Base-by-base conservation (phyloP, 2,888 invertebrate genomes). In the Ceramica pisi region DNA sequence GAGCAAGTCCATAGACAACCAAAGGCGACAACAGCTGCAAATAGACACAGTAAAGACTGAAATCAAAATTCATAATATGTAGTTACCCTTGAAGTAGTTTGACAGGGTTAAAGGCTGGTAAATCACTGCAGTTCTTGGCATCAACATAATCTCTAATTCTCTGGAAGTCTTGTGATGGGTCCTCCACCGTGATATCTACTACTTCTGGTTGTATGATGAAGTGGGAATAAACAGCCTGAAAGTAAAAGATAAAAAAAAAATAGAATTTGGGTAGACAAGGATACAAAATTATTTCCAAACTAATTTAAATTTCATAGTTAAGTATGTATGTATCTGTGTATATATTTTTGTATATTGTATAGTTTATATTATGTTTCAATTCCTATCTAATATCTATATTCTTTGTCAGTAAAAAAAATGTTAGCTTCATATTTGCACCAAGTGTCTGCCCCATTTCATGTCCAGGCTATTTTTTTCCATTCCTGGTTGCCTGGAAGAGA, bases 101-200 rank as follows among this genome's bases (percentile, higher is more conserved):
- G 1, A 97, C 96, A 14, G 96, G 94, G 51, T 97, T 94, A 88
- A 98, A 99, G 66, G 97, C 97, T n/a, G 97, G 95, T 50, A 99
- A 93, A 16, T 96, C 94, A 85, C 96, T 94, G 89, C 99, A 98
- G 87, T 98, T 97, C 74, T 96, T 96, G 7, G 97, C 97, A 90
- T 99, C 99, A 0, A 99, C 97, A 92, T 97, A 99, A 94, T 99
- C 99, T 82, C 99, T 97, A 80, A 99, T 96, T 71, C 98, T 97
- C 90, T 98, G 98, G 89, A 99, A 99, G 68, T 98, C 97, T 78
- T 98, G 97, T 0, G 99, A 99, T 0, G 99, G 99, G 93, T 99
- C 99, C 94, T 99, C 99, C 41, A 99, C 99, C 95, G 97, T 95
- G 89, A 97, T 96, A 84, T 97, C 97, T 1, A 96, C 89, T 1